Evolutionary conservation across 2,797 vertebrate genomes (phyloP), one percentile per base, ranked within the genome.

Genomic region (Cephalopachus bancanus): DNA sequence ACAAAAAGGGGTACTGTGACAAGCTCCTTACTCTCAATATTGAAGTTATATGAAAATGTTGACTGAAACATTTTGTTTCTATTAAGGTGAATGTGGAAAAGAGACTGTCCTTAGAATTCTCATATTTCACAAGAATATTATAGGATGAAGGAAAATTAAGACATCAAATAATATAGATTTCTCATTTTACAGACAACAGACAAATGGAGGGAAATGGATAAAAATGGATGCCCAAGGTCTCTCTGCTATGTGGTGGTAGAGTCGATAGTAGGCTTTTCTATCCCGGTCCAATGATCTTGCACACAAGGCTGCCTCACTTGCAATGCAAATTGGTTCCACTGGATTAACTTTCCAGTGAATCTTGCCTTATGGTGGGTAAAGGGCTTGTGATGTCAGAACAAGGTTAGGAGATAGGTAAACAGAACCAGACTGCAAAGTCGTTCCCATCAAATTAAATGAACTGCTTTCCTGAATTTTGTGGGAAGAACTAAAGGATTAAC

Each of bases 331-430:
- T 89, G 22, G 26, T 94, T 91, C 26, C 67, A 65, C 33, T 72
- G 65, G 71, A 78, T 91, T 97, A 72, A 83, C 95, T 97, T 95
- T 85, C 62, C 89, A 94, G 74, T 95, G 53, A 95, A 30, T 74
- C 65, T 91, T 86, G 37, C 74, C 37, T 79, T 87, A 33, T 59
- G 71, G 44, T 60, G 83, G 33, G 20, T 53, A 80, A 86, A 81
- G 30, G 60, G 17, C 10, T 37, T 78, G 24, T 24, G 15, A 84
- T 97, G 71, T 91, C 67, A 93, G 62, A 91, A 59, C 44, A 91
- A 86, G 75, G 62, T 81, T 89, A 94, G 24, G 60, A 93, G 90
- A 64, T 44, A 87, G 49, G 67, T 90, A 93, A 84, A 87, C 44
- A 79, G n/a, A 72, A 69, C 30, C 85, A 84, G 15, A 15, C 26